Base-by-base conservation (phyloP, 2,888 invertebrate genomes). In the Agapostemon virescens region DNA sequence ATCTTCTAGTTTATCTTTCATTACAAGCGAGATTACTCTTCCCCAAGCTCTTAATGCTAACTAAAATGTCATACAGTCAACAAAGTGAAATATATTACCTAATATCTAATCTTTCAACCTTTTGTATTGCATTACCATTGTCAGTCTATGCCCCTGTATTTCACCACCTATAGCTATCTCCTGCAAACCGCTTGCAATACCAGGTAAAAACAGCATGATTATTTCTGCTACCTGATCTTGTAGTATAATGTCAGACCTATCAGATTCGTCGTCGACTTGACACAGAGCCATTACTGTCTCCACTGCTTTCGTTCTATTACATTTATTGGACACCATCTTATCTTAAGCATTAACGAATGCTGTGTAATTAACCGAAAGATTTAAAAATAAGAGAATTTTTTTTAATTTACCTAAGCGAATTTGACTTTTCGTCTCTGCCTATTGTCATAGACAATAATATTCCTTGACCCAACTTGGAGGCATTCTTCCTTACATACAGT, bases 371-470 rank as follows among this genome's bases (percentile, higher is more conserved):
- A 66, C 30, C 55, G 9, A 68, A 38, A 70, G 11, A 55, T 52
- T 68, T 20, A 23, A 64, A 26, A 30, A 68, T 40, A 64, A 52
- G 33, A 49, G 20, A 15, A 61, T 30, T 45, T 73, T n/a, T 11
- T 49, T 61, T 4, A 30, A 70, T 87, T 90, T 92, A 96, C 96
- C 95, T 95, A 20, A 97, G 92, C 64, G 94, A 91, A 52, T 94
- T 93, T 58, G 95, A 94, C 89, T 94, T 95, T 90, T 97, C 97
- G 49, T 93, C 91, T 90, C 95, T 95, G 15, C 96, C 95, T 26
- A 97, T 92, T 85, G 95, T 95, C 1, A 96, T 93, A 23, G 95
- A 94, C 0, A 95, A 93, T 86, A 95, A 95, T 66, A 97, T 93
- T 69, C 95, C 94, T 89, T 96, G 95, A 4, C 95, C 95, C 66